Percentiles rank a stretch among this genome's conserved stretches.
Conservation (phyloP, 2,888 invertebrate genomes). For the Clusia tigrina region DNA sequence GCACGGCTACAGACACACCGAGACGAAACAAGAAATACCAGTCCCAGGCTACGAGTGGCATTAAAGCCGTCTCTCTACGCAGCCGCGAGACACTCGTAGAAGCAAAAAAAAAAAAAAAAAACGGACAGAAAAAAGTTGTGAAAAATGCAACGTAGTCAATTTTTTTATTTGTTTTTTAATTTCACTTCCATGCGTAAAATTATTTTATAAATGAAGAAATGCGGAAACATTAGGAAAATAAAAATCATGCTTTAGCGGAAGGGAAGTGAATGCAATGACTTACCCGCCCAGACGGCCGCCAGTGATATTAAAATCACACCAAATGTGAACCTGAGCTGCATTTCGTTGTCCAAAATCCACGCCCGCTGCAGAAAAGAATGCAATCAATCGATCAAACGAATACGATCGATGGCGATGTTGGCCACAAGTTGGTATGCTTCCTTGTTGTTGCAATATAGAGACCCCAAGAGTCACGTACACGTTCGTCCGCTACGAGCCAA, state of each 20-base stretch:
- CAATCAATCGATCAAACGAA: background rate
- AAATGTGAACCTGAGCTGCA: background rate
- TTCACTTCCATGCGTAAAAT: conserved; percentile 6
- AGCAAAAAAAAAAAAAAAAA: conserved; percentile 7
- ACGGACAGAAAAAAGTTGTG: conserved; percentile 17
- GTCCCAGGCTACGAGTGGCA: conserved; percentile 1
- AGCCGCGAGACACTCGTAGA: background rate
- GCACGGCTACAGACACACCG: conserved; percentile 8
- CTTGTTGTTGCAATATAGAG: conserved; percentile 5
- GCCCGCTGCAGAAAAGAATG: background rate
- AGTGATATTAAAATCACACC: conserved; percentile 34
- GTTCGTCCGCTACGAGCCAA: conserved; percentile 50
- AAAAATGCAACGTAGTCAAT: conserved; percentile 25
- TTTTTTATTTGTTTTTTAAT: conserved; percentile 11
- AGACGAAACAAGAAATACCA: conserved; percentile 29
- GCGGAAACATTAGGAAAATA: conserved; percentile 16
- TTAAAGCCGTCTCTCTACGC: background rate
- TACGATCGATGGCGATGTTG: conserved; percentile 14
- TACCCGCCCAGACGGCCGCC: conserved; percentile 26
- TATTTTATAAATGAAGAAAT: conserved; percentile 16
- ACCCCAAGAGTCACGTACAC: conserved; percentile 1
- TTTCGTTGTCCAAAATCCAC: background rate
- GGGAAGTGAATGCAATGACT: conserved; percentile 13
- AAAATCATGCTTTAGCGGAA: background rate
- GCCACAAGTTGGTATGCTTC: conserved; percentile 9